Percentiles rank a stretch among this genome's conserved stretches.
phyloP scores from a whole-genome alignment of 2,113 vertebrate genomes.

The Natator depressus region DNA sequence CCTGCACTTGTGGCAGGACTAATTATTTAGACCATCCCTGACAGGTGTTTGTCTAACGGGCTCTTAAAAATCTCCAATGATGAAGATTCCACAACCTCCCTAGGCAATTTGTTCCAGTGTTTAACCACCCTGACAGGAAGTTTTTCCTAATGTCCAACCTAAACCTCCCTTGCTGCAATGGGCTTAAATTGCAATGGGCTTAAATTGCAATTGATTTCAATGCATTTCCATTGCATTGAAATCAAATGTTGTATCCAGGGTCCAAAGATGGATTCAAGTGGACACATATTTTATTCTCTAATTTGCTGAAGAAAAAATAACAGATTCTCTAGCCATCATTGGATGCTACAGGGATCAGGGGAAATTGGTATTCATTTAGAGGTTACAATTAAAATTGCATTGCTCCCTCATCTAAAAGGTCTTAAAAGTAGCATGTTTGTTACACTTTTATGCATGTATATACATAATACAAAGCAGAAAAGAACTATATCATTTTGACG shows the following conservation, averaged over 20 bases:
- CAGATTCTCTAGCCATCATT: background rate
- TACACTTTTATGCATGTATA: background rate
- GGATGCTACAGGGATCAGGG: background rate
- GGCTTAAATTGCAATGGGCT: too few species aligned
- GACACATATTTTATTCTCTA: background rate
- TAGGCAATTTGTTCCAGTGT: too few species aligned
- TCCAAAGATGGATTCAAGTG: background rate
- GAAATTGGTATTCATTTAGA: background rate
- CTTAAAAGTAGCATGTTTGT: conserved; percentile 23
- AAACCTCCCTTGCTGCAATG: too few species aligned
- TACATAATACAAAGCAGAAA: conserved; percentile 7
- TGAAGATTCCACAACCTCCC: too few species aligned
- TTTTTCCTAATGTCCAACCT: too few species aligned
- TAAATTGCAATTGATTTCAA: too few species aligned
- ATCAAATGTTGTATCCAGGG: background rate
- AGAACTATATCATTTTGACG: conserved; percentile 1
- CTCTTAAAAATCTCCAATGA: too few species aligned
- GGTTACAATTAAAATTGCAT: background rate
- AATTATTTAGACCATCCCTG: too few species aligned
- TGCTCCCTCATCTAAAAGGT: background rate
- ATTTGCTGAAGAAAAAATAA: background rate
- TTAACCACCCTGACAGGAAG: too few species aligned
- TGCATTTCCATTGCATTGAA: too few species aligned
- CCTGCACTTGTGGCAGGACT: too few species aligned
- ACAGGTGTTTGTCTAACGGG: too few species aligned